Percentiles rank a stretch among this genome's conserved stretches.
phyloP scores from a whole-genome alignment of 2,113 vertebrate species.

The Neogobius melanostomus region DNA sequence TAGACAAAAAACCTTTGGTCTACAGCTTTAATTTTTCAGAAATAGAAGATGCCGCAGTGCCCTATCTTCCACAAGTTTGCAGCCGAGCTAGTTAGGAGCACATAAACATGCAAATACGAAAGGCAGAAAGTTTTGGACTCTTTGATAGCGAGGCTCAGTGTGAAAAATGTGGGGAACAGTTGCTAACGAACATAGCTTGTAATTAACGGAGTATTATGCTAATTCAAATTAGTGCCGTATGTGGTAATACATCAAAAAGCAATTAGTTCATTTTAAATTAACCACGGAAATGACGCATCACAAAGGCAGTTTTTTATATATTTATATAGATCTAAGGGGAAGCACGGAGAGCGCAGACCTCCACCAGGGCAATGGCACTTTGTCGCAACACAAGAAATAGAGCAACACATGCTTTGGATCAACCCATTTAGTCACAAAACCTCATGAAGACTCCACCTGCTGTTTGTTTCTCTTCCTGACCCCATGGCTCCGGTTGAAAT shows the following conservation, averaged over 20 bases:
- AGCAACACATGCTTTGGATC: too few relatives aligned
- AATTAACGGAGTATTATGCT: slow-evolving; percentile 5
- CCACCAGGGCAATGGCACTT: not conserved
- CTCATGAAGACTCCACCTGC: too few relatives aligned
- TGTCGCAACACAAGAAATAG: too few relatives aligned
- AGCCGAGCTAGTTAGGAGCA: slow-evolving; percentile 67
- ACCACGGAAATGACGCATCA: not conserved
- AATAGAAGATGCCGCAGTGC: slow-evolving; percentile 68
- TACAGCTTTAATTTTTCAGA: slow-evolving; percentile 76
- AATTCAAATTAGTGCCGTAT: not conserved
- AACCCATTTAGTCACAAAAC: too few relatives aligned
- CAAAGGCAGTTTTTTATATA: not conserved
- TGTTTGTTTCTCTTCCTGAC: too few relatives aligned
- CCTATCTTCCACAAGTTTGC: slow-evolving; percentile 67
- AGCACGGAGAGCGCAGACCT: not conserved
- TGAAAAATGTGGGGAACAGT: slow-evolving; percentile 1
- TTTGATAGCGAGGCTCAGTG: slow-evolving; percentile 33
- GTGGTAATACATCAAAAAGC: slow-evolving; percentile 8
- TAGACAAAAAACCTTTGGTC: slow-evolving; percentile 77
- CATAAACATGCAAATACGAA: slow-evolving; percentile 70
- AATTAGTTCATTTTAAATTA: slow-evolving; percentile 4
- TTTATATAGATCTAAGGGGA: not conserved
- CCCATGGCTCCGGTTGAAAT: too few relatives aligned
- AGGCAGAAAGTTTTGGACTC: slow-evolving; percentile 52
- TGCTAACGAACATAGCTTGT: slow-evolving; percentile 3